These are phyloP conservation scores for Zeus faber DNA, from an alignment of 2,113 vertebrate genomes.

Conservation along the genomic window DNA sequence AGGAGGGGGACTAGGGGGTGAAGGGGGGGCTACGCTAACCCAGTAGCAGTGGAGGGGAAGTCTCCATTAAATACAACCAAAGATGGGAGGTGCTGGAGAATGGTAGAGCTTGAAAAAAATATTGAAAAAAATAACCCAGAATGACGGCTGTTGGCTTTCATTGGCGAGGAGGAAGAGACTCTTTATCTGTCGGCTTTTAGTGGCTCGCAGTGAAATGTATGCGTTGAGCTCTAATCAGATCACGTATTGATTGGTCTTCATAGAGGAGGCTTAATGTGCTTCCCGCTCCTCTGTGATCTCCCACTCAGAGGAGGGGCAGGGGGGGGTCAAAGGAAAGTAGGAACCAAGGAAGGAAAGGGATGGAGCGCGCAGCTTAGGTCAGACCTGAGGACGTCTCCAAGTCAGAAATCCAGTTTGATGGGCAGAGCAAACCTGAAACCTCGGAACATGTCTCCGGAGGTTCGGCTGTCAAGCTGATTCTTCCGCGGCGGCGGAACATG, in stretches of 20 bases:
- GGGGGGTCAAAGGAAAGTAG: slow-evolving; percentile 20
- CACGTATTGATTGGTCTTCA: slow-evolving; percentile 54
- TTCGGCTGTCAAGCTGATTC: slow-evolving; percentile 45
- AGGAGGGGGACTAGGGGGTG: slow-evolving; percentile 25
- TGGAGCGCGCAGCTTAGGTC: too few relatives aligned
- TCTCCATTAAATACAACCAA: too few relatives aligned
- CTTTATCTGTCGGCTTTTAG: slow-evolving; percentile 45
- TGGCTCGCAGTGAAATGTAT: slow-evolving; percentile 41
- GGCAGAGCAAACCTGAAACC: too few relatives aligned
- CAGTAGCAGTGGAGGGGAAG: too few relatives aligned
- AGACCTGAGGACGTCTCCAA: too few relatives aligned
- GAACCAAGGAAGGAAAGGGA: background rate
- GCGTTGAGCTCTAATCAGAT: slow-evolving; percentile 55
- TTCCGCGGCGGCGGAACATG: slow-evolving; percentile 2
- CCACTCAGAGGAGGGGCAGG: slow-evolving; percentile 1
- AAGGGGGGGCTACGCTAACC: slow-evolving; percentile 26
- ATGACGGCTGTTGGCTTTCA: too few relatives aligned
- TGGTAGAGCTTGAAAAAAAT: too few relatives aligned
- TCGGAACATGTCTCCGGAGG: slow-evolving; percentile 45
- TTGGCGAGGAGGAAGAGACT: slow-evolving; percentile 29
- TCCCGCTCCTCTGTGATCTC: slow-evolving; percentile 35
- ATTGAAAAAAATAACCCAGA: too few relatives aligned
- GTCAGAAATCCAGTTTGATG: too few relatives aligned
- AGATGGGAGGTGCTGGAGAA: too few relatives aligned
- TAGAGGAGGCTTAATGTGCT: slow-evolving; percentile 40